Conservation (phyloP, 2,113 vertebrate genomes). For the Megaceryle torquata region DNA sequence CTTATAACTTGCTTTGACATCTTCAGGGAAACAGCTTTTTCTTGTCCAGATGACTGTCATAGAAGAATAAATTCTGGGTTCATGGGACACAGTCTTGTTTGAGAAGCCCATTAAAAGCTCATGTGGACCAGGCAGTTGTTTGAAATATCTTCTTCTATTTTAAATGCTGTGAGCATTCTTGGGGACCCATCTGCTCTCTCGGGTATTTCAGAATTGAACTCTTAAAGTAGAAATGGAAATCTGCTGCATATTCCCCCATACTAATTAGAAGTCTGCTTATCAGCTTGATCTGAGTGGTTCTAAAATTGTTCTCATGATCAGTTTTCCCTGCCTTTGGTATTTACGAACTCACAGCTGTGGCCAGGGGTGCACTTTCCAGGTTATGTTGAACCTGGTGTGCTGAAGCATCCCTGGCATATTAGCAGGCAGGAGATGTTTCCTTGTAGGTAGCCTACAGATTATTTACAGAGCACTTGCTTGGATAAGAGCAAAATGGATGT, state of each 20-base stretch:
- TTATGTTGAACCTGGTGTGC: not conserved
- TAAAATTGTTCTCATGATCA: not conserved
- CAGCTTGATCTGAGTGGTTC: not conserved
- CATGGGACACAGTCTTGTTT: not conserved
- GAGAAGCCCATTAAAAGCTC: not conserved
- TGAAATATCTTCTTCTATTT: not conserved
- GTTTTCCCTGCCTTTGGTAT: not conserved
- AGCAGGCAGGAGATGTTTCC: not conserved
- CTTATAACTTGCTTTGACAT: slow-evolving; percentile 28
- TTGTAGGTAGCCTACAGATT: not conserved
- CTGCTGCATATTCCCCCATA: not conserved
- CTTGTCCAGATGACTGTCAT: not conserved
- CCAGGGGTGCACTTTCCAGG: not conserved
- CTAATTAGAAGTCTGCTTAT: not conserved
- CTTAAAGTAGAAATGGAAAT: not conserved
- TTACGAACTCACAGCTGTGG: not conserved
- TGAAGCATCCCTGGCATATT: not conserved
- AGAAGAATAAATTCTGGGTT: not conserved
- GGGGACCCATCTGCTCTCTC: not conserved
- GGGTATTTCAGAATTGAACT: not conserved
- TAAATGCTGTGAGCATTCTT: not conserved
- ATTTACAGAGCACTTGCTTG: not conserved
- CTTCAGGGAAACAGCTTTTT: not conserved
- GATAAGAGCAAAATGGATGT: not conserved
- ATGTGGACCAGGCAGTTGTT: not conserved